Conservation (phyloP, 2,888 invertebrate genomes). For the Notodonta dromedarius region DNA sequence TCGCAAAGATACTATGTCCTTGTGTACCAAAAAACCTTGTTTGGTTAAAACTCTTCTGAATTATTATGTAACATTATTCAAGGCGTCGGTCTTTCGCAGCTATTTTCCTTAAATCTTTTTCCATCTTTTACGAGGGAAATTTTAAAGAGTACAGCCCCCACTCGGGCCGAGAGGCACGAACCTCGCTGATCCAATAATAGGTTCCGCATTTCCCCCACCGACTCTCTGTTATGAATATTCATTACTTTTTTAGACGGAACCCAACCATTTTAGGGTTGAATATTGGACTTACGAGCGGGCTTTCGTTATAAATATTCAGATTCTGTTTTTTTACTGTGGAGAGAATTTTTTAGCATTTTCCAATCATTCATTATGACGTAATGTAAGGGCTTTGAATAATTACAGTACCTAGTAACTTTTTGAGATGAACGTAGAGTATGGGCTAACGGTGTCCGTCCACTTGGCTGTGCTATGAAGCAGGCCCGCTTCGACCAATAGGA, state of each 20-base stretch:
- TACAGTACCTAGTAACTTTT: neutral
- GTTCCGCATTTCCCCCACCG: slow-evolving; percentile 36
- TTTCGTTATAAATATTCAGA: slow-evolving; percentile 9
- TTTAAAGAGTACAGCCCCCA: slow-evolving; percentile 37
- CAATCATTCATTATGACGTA: slow-evolving; percentile 1
- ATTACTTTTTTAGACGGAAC: slow-evolving; percentile 35
- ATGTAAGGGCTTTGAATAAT: too few relatives aligned
- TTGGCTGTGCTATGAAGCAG: too few relatives aligned
- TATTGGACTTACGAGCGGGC: slow-evolving; percentile 26
- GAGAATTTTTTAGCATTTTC: neutral
- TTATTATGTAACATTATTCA: slow-evolving; percentile 2
- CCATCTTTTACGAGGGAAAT: slow-evolving; percentile 35
- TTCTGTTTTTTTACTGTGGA: slow-evolving; percentile 6
- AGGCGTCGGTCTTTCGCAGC: slow-evolving; percentile 8
- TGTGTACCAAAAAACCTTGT: neutral
- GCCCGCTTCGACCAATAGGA: too few relatives aligned
- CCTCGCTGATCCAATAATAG: slow-evolving; percentile 49
- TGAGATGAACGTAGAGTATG: too few relatives aligned
- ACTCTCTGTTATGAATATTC: slow-evolving; percentile 49
- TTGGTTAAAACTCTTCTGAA: neutral
- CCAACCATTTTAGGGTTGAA: slow-evolving; percentile 40
- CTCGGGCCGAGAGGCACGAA: slow-evolving; percentile 33
- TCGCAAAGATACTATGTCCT: too few relatives aligned
- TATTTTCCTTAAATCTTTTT: slow-evolving; percentile 33
- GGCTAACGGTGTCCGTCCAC: too few relatives aligned